A percentile compares a stretch with the other conserved stretches of the same genome.
Evolutionary conservation across 23 tunicate genomes (phyloP).

Genomic region (Clavelina lepadiformis): DNA sequence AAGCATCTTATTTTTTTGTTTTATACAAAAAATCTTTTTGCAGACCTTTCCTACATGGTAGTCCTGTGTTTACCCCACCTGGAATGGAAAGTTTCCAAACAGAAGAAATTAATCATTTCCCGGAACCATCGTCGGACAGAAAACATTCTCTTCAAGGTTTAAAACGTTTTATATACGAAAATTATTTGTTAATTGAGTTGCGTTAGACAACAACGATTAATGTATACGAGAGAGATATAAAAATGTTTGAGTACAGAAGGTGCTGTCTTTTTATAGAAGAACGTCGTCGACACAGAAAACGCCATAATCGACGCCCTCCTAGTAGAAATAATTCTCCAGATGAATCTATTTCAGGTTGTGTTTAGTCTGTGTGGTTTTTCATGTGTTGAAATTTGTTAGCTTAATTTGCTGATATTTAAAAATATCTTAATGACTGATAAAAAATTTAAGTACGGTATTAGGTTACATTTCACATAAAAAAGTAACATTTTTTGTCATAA

Average conservation of each 20-base stretch:
- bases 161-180: too few relatives aligned
- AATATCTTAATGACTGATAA: background rate
- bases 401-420: background rate
- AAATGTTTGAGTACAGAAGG: too few relatives aligned
- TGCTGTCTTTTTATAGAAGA: constrained; percentile 11
- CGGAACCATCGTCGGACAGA: background rate
- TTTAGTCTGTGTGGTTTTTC: background rate
- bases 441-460: too few relatives aligned
- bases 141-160: background rate
- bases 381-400: background rate
- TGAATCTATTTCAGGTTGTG: background rate
- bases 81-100: background rate
- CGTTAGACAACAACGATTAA: too few relatives aligned
- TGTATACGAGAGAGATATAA: too few relatives aligned
- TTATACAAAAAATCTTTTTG: background rate
- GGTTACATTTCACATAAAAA: too few relatives aligned
- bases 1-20: background rate
- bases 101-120: background rate
- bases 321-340: constrained; percentile 26
- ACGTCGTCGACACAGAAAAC: background rate
- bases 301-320: background rate
- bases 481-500: too few relatives aligned
- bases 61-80: background rate
- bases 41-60: background rate
- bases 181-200: too few relatives aligned